Base-by-base conservation (phyloP, 1,140 invertebrate species). In the Diabrotica undecimpunctata region DNA sequence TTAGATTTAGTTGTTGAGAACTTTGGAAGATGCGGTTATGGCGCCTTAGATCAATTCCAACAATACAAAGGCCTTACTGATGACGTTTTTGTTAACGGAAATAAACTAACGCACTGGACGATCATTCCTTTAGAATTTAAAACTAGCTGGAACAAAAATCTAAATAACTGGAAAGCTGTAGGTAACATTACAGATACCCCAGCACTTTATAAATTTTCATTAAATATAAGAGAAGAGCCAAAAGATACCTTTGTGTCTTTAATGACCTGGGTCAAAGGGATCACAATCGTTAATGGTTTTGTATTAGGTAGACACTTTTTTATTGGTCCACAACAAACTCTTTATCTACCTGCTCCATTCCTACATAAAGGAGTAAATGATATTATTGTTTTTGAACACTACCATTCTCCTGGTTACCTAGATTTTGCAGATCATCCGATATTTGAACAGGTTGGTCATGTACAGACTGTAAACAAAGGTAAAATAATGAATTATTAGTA, bases 221-320 rank as follows among this genome's bases (percentile, higher is more conserved):
- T 77, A 37, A 64, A 60, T 14, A 58, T 71, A 13, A 56, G 66
- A 59, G 54, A 62, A 8, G 64, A 65, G 37, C 39, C 57, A 0
- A 13, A 60, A 6, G 76, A 79, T 65, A 76, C 75, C 7, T 78
- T 62, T 38, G 66, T 83, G 7, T 79, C 82, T 66, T 78, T 83
- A 72, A 66, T 71, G 38, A 70, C 70, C 3, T 84, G 83, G 83
- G 72, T 70, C 6, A 83, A 82, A 77, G 88, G 88, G 8, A 77
- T 86, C 54, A 84, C 86, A 10, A 82, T 88, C 65, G 69, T 89
- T 0, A 89, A 89, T 78, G 86, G 85, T 7, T 85, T 86, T 69
- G 86, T 88, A 69, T 70, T 89, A 54, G 87, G 87, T 10, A 75
- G 86, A 62, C 86, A 87, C 69, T 74, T 72, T 25, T 74, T 70